Conservation (phyloP, 2,797 vertebrate species). For the Pogoniulus pusillus region DNA sequence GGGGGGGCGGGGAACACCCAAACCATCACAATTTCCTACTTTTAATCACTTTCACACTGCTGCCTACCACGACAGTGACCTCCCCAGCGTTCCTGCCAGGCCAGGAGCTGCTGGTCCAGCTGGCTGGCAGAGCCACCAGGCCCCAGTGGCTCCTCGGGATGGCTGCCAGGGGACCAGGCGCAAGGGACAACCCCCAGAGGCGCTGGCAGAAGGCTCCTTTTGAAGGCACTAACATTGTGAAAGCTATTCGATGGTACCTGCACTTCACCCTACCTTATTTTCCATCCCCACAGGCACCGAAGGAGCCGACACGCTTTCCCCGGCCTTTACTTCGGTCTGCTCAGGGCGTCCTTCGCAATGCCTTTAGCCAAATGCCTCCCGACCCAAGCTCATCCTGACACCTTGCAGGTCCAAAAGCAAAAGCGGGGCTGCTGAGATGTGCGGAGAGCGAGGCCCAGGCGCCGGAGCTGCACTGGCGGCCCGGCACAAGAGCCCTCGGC, state of each 20-base stretch:
- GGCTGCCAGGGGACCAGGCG: not conserved
- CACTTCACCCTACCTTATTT: not conserved
- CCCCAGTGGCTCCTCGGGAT: no score
- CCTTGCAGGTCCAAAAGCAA: not conserved
- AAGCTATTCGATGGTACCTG: not conserved
- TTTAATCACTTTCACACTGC: not conserved
- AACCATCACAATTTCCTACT: no score
- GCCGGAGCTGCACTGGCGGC: not conserved
- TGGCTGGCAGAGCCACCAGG: not conserved
- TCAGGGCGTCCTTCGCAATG: not conserved
- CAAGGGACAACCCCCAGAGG: not conserved
- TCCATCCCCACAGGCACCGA: not conserved
- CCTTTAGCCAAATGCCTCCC: not conserved
- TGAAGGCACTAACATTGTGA: not conserved
- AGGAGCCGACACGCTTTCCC: not conserved
- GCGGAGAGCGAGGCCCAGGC: fast-evolving
- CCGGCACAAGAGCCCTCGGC: not conserved
- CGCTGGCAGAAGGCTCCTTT: not conserved
- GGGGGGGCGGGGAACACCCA: no score
- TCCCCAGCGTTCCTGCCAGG: not conserved
- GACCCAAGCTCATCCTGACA: no score
- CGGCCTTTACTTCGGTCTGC: not conserved
- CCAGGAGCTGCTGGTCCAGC: not conserved
- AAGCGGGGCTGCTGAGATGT: not conserved
- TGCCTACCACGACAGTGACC: fast-evolving